Base-by-base conservation (phyloP, 2,888 invertebrate genomes). In the Cosmorhoe ocellata region DNA sequence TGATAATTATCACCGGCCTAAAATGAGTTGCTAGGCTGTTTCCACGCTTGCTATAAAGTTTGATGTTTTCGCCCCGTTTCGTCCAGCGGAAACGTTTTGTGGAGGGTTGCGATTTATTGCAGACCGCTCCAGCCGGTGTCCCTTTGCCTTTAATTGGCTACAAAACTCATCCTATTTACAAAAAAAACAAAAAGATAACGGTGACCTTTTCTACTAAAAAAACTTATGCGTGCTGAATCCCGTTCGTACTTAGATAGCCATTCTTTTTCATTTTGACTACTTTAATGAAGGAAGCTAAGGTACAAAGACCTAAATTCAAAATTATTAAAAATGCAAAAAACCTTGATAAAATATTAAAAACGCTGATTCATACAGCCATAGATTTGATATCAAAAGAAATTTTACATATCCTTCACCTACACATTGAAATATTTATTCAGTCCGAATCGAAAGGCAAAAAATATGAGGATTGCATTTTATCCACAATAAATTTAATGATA, bases 401-500 rank as follows among this genome's bases (percentile, higher is more conserved):
- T 58, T 62, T 56, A 59, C 59, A 62, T 66, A 59, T 34, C 59
- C 51, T 45, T 24, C 24, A 58, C 44, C 54, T 62, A 57, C 49
- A 59, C 42, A 59, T 11, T 33, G 64, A 65, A 11, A 39, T 67
- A 63, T 65, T 71, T 71, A 70, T 63, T 66, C 65, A 69, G 72
- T 72, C 71, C 67, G 67, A 76, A 78, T 76, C 72, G 63, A 73
- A 72, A 67, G 70, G 74, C 77, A 82, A 85, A 88, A 88, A 87
- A 82, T 75, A 68, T 74, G 74, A 79, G 78, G 81, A 84, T 87
- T 85, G 89, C 87, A 87, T 87, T 87, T 85, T 87, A 84, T 87
- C 84, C 77, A 88, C 81, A 85, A 89, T 89, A 90, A 90, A 90
- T 90, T 87, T 89, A 89, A 89, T 89, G 87, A 89, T 86, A 86